Evolutionary conservation across 2,113 vertebrate genomes (phyloP).

Genomic region (Caretta caretta): DNA sequence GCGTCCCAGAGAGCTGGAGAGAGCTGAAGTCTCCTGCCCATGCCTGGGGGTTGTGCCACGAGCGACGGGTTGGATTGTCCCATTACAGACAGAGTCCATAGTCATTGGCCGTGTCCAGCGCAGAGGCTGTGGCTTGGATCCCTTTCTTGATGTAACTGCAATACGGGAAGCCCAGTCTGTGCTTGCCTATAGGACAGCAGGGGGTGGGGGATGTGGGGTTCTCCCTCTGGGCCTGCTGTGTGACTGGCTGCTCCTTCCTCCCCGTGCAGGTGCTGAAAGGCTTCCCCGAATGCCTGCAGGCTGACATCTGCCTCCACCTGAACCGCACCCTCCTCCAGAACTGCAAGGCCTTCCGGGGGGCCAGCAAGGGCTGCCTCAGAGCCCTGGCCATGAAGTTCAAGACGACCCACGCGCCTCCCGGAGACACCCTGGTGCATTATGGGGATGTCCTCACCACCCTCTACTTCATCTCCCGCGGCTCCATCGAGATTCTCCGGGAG

Average conservation of each 20-base stretch:
- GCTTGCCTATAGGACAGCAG: neutral
- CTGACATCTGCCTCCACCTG: constrained; percentile 97
- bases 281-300: constrained; percentile 98
- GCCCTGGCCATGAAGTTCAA: constrained; percentile 96
- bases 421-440: constrained; percentile 95
- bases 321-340: constrained; percentile 94
- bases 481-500: constrained; percentile 95
- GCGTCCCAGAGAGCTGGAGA: no score
- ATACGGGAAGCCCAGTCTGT: neutral
- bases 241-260: neutral
- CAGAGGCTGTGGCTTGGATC: neutral
- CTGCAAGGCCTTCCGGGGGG: constrained; percentile 93
- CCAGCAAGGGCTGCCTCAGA: constrained; percentile 95
- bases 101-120: neutral
- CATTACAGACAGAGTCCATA: neutral
- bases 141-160: neutral
- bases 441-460: constrained; percentile 95
- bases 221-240: fast-evolving
- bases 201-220: fast-evolving
- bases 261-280: constrained; percentile 93
- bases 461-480: constrained; percentile 98
- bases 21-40: neutral
- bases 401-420: constrained; percentile 94
- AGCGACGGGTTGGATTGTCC: neutral
- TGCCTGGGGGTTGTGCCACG: neutral